Evolutionary conservation across 2,797 vertebrate species (phyloP).

Genomic region (Chaetophractus vellerosus): DNA sequence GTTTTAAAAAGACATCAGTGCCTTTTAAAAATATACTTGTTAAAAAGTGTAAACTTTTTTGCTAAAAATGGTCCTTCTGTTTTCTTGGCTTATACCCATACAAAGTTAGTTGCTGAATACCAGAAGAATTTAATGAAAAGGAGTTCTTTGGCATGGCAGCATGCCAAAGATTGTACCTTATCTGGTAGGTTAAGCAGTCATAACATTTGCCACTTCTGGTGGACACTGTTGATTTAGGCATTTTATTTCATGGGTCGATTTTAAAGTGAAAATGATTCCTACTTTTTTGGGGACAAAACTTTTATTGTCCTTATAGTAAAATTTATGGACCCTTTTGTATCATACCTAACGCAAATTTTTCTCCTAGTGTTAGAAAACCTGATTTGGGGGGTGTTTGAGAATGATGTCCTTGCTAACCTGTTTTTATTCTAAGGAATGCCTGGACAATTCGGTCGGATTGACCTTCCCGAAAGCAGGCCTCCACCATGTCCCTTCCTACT

Average conservation of each 20-base stretch:
- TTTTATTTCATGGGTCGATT: not conserved
- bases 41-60: not conserved
- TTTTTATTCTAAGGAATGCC: not conserved
- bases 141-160: not conserved
- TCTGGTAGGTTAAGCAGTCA: not conserved
- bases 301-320: not conserved
- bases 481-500: not conserved
- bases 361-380: not conserved
- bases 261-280: slow-evolving; percentile 1
- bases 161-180: not conserved
- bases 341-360: not conserved
- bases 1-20: not conserved
- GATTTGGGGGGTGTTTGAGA: not conserved
- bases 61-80: not conserved
- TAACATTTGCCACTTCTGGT: not conserved
- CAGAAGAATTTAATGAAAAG: not conserved
- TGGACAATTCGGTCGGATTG: not conserved
- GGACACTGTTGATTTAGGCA: not conserved
- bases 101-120: not conserved
- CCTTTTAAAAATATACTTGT: not conserved
- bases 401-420: not conserved
- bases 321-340: not conserved
- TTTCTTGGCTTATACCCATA: not conserved
- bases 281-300: not conserved
- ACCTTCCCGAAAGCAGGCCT: not conserved